Base-by-base conservation (phyloP, 1,140 invertebrate species). In the Drosophila arawakana region DNA sequence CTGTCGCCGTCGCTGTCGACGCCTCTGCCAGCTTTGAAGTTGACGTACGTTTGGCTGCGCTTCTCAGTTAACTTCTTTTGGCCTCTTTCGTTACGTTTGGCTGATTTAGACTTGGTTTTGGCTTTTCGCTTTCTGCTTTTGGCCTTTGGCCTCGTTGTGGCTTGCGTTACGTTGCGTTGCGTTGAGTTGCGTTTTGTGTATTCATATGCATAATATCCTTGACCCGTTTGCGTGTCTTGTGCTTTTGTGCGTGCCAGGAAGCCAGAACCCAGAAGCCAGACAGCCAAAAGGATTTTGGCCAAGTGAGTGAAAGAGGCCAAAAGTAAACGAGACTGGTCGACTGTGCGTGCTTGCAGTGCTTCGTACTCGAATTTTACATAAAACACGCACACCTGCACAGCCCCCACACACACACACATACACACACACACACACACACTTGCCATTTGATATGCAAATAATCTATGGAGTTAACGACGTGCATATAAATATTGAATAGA, bases 181-280 rank as follows among this genome's bases (percentile, higher is more conserved):
- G 54, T 50, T 52, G 1, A 8, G 39, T 61, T 46, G 37, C 18
- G 62, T 52, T 61, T 59, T 59, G 59, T 74, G 54, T 73, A 82
- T 77, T 73, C 76, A 86, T 86, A 71, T 85, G 79, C 78, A 85
- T 74, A 84, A 83, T 86, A 82, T 88, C 83, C 82, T 86, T 86
- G 82, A 86, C 82, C 82, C 46, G 78, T 81, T 81, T 84, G 67
- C 72, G 60, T 73, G 75, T 74, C 65, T 82, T 80, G 76, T 72
- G 69, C 83, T 86, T 88, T 86, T 88, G 68, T 82, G 80, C 70
- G 83, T 77, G 72, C 66, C 66, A 69, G 50, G 58, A 74, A 74
- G 66, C 66, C 59, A 62, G 52, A 67, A 35, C 41, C 11, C 66
- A 49, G 25, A 60, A 10, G 21, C 4, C 62, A 35, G 3, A 4